Base-by-base conservation (phyloP, 2,113 vertebrate genomes). In the Eclectus roratus region DNA sequence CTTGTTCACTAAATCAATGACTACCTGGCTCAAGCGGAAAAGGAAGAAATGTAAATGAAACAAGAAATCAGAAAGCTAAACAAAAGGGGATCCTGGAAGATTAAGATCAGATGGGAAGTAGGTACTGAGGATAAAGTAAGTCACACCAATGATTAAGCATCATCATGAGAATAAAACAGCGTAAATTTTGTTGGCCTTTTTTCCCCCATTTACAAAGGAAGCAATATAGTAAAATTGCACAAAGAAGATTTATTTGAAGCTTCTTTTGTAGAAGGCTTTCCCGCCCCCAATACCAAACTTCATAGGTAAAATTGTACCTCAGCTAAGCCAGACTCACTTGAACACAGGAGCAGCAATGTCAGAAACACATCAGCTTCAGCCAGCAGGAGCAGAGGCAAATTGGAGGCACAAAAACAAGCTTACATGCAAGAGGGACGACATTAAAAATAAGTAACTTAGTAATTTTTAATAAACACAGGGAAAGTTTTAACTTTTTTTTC, bases 331-430 rank as follows among this genome's bases (percentile, higher is more conserved):
- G 12, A 52, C 24, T 33, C 7, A 6, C 4, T 12, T 13, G 25
- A 43, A 35, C 33, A 24, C 19, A 78, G 47, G 35, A 47, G 1
- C 46, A 46, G 79, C 41, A 20, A 3, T 0, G 4, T 7, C 0
- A 61, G 14, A 23, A 80, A 46, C 27, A 37, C 44, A 39, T 4
- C 53, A 27, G 14, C 5, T 44, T 35, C 56, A 71, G 16, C 17
- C 44, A 70, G 49, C 64, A 74, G 55, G 14, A 80, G 24, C 0
- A 58, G 11, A 43, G 16, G 24, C 13, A 20, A 41, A 73, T 0
- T 7, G 6, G 27, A 60, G 24, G 64, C 28, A 56, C 8, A 52
- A n/a, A 31, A 52, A 6, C 25, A 73, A 46, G 43, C 17, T 27
- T 15, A 44, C 12, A 44, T 4, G 12, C n/a, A 63, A 56, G 18